Evolutionary conservation across 2,113 vertebrate species (phyloP).

Genomic region (Brachypteracias leptosomus): DNA sequence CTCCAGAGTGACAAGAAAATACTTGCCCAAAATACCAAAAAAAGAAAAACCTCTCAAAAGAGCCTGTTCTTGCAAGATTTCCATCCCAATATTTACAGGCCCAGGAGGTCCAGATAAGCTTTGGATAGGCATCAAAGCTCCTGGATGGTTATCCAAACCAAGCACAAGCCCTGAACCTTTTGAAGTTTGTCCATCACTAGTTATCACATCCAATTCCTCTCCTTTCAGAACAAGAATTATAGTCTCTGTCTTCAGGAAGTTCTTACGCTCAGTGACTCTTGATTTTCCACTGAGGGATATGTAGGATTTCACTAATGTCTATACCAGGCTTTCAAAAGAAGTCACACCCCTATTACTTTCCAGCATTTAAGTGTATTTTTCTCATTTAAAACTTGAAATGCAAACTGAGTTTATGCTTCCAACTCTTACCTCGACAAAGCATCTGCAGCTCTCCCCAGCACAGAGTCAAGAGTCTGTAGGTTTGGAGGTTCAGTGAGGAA

Average conservation of each 20-base stretch:
- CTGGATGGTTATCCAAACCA: not conserved
- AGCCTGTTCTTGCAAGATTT: slow-evolving; percentile 41
- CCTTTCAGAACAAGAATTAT: not conserved
- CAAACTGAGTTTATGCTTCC: not conserved
- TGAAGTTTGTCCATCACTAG: slow-evolving; percentile 43
- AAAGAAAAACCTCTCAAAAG: not conserved
- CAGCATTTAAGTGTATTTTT: not conserved
- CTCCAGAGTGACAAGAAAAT: slow-evolving; percentile 29
- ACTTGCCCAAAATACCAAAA: slow-evolving; percentile 38
- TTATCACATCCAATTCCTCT: slow-evolving; percentile 24
- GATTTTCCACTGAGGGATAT: not conserved
- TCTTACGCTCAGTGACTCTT: not conserved
- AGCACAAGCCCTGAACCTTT: slow-evolving; percentile 14
- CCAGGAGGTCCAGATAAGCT: slow-evolving; percentile 32
- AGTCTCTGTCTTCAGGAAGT: slow-evolving; percentile 7
- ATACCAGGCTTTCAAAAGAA: slow-evolving; percentile 10
- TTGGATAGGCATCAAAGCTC: slow-evolving; percentile 42
- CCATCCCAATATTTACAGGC: slow-evolving; percentile 10
- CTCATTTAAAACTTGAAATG: not conserved
- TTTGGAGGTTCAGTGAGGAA: not conserved
- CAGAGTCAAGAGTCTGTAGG: not conserved
- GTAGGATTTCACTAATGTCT: slow-evolving; percentile 21
- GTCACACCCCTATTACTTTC: not conserved
- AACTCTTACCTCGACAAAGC: not conserved
- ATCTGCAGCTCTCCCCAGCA: not conserved